Base-by-base conservation (phyloP, 2,888 invertebrate species). In the Eulithis testata region DNA sequence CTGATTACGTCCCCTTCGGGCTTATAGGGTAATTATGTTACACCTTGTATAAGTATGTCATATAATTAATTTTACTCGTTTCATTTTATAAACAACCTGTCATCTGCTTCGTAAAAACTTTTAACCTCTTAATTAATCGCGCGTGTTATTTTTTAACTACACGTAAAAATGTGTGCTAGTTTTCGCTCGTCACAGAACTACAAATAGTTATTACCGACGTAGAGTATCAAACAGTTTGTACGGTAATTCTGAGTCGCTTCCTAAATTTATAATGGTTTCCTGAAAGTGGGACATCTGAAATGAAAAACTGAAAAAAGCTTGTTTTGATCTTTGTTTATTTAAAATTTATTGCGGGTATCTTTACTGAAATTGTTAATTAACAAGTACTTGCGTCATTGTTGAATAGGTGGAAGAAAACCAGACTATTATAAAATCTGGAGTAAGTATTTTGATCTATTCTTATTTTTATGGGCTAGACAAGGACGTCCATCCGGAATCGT, bases 61-160 rank as follows among this genome's bases (percentile, higher is more conserved):
- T 11, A 6, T 21, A 50, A 55, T 51, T 55, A 44, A 37, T 50
- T 50, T 14, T 8, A 14, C 53, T 43, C 5, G 11, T 49, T 53
- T 49, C 21, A 11, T 53, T 40, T 31, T 36, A 49, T 54, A 64
- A 50, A 21, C 21, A 51, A 27, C 40, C 56, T 63, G 55, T 66
- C 63, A 66, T 31, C 14, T 55, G 4, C 12, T 51, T 21, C 27
- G 40, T 50, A 37, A 52, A 57, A 61, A 65, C 58, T 64, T 45
- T 72, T 69, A 73, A 71, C 58, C 66, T 43, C 53, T 58, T 52
- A 36, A 60, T 63, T 70, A 73, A 76, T 70, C 43, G 66, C 50
- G 59, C 52, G 37, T 72, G 74, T 72, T 60, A 68, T 70, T 69
- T 77, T 68, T 65, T 68, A 72, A 69, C 61, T 44, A 63, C 56